phyloP scores from a whole-genome alignment of 2,888 invertebrate species.

The Cremastinae sp. region DNA sequence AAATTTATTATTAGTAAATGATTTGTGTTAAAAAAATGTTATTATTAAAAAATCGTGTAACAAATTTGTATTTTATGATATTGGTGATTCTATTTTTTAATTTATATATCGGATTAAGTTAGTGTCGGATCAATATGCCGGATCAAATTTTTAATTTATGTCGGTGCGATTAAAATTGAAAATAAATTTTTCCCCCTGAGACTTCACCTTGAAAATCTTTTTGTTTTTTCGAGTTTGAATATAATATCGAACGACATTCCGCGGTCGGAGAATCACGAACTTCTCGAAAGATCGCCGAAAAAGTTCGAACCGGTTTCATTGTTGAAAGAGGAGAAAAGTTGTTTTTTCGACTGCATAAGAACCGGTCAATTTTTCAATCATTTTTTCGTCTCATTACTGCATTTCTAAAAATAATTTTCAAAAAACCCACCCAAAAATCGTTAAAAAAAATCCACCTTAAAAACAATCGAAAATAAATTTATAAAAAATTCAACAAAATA shows the following conservation, averaged over 20 bases:
- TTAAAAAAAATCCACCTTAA: neutral
- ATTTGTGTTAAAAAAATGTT: too few species aligned
- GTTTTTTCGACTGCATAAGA: slow-evolving; percentile 15
- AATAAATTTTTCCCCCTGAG: neutral
- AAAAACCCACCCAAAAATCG: too few species aligned
- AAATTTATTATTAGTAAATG: too few species aligned
- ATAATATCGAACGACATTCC: slow-evolving; percentile 20
- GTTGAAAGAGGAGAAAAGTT: slow-evolving; percentile 36
- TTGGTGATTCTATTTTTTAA: too few species aligned
- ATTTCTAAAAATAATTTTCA: slow-evolving; percentile 53
- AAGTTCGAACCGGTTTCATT: slow-evolving; percentile 55
- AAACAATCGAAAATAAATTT: neutral
- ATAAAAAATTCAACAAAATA: slow-evolving; percentile 34
- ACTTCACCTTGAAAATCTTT: slow-evolving; percentile 30
- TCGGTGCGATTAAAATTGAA: too few species aligned
- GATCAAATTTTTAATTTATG: neutral
- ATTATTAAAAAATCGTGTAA: too few species aligned
- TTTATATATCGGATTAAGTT: too few species aligned
- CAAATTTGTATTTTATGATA: too few species aligned
- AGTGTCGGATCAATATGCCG: too few species aligned
- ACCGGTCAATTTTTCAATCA: slow-evolving; percentile 39
- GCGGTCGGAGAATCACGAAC: slow-evolving; percentile 7
- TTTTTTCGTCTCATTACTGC: slow-evolving; percentile 12
- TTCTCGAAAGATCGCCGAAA: neutral
- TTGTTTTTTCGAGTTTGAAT: neutral